Conservation (phyloP, 2,888 invertebrate species). For the Heliconius ethilla region DNA sequence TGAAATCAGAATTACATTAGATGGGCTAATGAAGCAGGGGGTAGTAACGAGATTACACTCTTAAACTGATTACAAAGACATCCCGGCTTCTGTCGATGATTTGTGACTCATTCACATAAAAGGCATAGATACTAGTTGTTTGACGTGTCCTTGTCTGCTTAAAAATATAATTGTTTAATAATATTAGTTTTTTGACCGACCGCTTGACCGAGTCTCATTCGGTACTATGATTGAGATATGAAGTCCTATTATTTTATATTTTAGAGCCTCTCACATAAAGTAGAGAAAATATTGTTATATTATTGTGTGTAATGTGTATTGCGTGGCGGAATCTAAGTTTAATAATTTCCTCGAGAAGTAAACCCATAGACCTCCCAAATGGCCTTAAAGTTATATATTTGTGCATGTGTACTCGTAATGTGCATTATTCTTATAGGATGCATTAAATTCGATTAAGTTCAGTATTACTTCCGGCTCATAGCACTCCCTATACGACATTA, state of each 20-base stretch:
- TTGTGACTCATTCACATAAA: constrained; percentile 60
- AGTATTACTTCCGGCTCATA: constrained; percentile 63
- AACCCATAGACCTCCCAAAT: not conserved
- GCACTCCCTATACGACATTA: constrained; percentile 63
- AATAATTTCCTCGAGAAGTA: not conserved
- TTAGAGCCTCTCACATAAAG: no score
- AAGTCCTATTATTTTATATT: no score
- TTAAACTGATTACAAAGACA: constrained; percentile 51
- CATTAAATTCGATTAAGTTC: constrained; percentile 70
- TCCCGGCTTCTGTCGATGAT: constrained; percentile 49
- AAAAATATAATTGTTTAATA: not conserved
- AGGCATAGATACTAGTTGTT: not conserved
- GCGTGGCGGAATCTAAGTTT: not conserved
- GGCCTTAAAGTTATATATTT: not conserved
- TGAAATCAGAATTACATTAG: constrained; percentile 54
- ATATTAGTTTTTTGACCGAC: not conserved
- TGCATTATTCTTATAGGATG: constrained; percentile 49
- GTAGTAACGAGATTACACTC: constrained; percentile 51
- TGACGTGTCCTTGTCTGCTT: not conserved
- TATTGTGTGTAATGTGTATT: no score
- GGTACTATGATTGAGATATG: no score
- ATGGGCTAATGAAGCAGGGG: constrained; percentile 49
- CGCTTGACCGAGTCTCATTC: no score
- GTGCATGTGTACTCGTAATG: constrained; percentile 16
- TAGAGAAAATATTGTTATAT: no score